Evolutionary conservation across 2,797 vertebrate species (phyloP), one percentile per base, ranked within the genome.

Genomic region (Gallirallus australis): DNA sequence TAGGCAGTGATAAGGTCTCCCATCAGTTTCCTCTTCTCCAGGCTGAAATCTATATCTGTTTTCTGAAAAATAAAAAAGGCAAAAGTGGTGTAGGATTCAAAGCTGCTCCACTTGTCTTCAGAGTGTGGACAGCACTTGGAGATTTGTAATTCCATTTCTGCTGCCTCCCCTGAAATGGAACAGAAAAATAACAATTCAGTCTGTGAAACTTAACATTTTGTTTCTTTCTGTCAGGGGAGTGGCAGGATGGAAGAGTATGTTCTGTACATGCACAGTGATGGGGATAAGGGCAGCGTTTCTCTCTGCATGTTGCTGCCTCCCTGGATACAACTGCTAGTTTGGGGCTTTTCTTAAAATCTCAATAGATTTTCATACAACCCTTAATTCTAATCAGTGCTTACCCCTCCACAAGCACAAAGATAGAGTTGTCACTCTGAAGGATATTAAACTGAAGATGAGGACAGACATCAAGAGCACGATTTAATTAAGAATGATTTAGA

Each of bases 221-320:
- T 83, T 93, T 84, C 61, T 54, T 70, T 95, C 65, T 86, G 33
- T 89, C 73, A 60, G 57, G 42, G 77, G 73, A 89, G 48, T 53
- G 84, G 39, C 78, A 76, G 70, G 48, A 84, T 60, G 77, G 83
- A 89, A 89, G 84, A 92, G 31, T 39, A 15, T 75, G 75, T 94
- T 92, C 87, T 89, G 59, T 69, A 79, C 66, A 33, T 45, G 37
- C 61, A 35, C 30, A 82, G 63, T 40, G 84, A 18, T 64, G 35
- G 45, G 45, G 86, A 35, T n/a, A 81, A 90, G 70, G 69, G n/a
- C 70, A 84, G 16, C 14, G 24, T 93, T 95, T 82, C 54, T 82
- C 52, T 76, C 78, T 92, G n/a, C 17, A 3, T 75, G 25, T 83
- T 56, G 19, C 39, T 73, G 10, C 52, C 33, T 11, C 53, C 83